Base-by-base conservation (phyloP, 2,888 invertebrate genomes). In the Monoplex corrugatus region DNA sequence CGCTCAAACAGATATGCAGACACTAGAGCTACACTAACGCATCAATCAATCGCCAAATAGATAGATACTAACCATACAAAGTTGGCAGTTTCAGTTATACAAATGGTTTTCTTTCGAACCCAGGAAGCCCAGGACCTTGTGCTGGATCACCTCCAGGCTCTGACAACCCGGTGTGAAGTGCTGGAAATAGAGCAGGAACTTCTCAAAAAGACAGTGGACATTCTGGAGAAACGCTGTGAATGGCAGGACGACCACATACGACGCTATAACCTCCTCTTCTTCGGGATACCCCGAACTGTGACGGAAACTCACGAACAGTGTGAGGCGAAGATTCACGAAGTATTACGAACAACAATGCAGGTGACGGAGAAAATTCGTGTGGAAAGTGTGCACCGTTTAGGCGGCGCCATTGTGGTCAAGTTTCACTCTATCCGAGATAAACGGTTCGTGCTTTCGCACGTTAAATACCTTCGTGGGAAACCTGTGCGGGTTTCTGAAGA, bases 291-390 rank as follows among this genome's bases (percentile, higher is more conserved):
- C 50, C 84, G 84, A 23, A 84, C 84, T 35, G n/a, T 38, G 57
- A 57, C 84, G 84, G 84, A 50, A 45, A 84, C 84, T 32, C 84
- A 16, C 57, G 84, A 84, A 84, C 32, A 84, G 50, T 84, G 84
- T 57, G 84, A 50, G 44, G 50, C 35, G 19, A 84, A 57, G 38
- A 57, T 84, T 19, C 84, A 45, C 50, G 57, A 50, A 84, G 57
- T 84, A 57, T 35, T 84, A 16, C 35, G 57, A 45, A 84, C 50
- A 38, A 50, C 44, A 50, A 84, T 84, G 84, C 10, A n/a, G 32
- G 84, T 84, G 35, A 57, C 50, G 45, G 38, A 35, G 23, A 10
- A 8, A 16, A 23, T 84, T 2, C 35, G 19, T 2, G 16, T 84
- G 35, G 57, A 19, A 28, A 50, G 57, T 10, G 57, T 84, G 50